Evolutionary conservation across 1,140 invertebrate genomes (phyloP), one percentile per base, ranked within the genome.

Genomic region (Drosophila tristis): DNA sequence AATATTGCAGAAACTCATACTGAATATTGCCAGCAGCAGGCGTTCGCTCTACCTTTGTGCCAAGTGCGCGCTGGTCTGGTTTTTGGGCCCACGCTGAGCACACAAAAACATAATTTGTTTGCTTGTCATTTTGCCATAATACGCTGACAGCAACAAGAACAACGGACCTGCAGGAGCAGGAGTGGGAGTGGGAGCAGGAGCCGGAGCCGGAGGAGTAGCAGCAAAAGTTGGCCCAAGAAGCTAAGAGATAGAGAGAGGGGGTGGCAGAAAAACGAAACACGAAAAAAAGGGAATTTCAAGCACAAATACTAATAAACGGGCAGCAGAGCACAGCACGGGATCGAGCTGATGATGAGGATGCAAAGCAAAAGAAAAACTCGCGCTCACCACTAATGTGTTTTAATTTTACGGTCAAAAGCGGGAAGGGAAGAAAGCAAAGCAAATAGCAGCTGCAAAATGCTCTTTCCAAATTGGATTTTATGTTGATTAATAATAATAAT

Each of bases 91-190:
- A 80, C 62, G 81, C 53, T 87, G 71, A 86, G 61, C 82, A 81
- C 85, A 86, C 81, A 87, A 75, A 86, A 87, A 78, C 82, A 86
- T 87, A 86, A 86, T 86, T 86, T 86, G 81, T 87, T 86, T 87
- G 81, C 81, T 75, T 81, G 82, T 72, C 81, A 86, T 87, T 86
- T 87, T 71, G 66, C 68, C 58, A 78, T 74, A 81, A 86, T 80
- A 70, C 62, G 80, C 81, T 86, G 78, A 85, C 81, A 86, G 86
- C 78, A 65, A 68, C 78, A 67, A 65, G 61, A 57, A 60, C 60
- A 82, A 70, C 48, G 62, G 62, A 55, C 20, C 20, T 20, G 16
- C 51, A 13, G 13, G 20, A 20, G 20, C 43, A 60, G 11, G 16
- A 16, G 16, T 16, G 16, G 16, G 59, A 13, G 13, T 4, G 48